Conservation (phyloP, 2,797 vertebrate genomes). For the Malacoraja senta region DNA sequence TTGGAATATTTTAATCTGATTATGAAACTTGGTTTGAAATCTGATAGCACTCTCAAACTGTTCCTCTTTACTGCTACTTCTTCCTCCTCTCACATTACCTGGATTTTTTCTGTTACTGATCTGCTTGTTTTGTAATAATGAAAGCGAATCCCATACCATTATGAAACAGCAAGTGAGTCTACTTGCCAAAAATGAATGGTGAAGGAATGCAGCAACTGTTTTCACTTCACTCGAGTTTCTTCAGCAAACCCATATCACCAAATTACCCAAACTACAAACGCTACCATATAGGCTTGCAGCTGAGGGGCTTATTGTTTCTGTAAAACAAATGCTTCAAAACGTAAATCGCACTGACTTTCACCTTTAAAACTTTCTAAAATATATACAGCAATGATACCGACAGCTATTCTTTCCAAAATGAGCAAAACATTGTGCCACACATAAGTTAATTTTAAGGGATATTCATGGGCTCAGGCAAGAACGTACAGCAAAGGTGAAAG, state of each 20-base stretch:
- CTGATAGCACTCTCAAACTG: background rate
- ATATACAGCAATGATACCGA: background rate
- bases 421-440: background rate
- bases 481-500: background rate
- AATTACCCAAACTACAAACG: no score
- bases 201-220: no score
- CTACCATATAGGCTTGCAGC: no score
- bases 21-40: background rate
- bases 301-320: no score
- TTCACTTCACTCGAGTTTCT: no score
- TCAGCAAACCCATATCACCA: no score
- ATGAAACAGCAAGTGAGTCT: no score
- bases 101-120: background rate
- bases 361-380: no score
- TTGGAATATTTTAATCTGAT: background rate
- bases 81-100: background rate
- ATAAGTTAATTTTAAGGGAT: background rate
- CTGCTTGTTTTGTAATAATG: background rate
- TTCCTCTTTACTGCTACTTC: background rate
- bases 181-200: no score
- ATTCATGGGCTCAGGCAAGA: background rate
- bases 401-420: background rate
- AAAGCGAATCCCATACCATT: background rate
- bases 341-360: no score
- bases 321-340: no score